A percentile compares a stretch with the other conserved stretches of the same genome.
Evolutionary conservation across 2,113 vertebrate species (phyloP).

Genomic region (Prunella fulvescens): DNA sequence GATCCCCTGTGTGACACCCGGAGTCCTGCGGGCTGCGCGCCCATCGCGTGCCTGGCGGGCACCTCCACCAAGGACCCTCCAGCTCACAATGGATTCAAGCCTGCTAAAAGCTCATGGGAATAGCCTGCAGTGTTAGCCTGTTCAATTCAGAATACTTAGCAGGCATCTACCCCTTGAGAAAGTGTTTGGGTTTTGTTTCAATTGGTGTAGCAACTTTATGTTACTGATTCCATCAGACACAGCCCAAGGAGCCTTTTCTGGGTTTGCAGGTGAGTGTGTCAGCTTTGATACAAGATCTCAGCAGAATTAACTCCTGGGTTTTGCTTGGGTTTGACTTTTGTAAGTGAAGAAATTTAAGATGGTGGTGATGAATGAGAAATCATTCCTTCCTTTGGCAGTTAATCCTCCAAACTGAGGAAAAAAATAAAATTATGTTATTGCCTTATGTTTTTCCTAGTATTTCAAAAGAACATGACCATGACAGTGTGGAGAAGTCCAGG

Average conservation of each 20-base stretch:
- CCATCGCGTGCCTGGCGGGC: fast-evolving
- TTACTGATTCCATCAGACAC: background rate
- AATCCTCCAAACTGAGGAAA: background rate
- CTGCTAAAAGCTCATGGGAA: background rate
- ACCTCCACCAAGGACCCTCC: too few relatives aligned
- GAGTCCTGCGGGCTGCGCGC: too few relatives aligned
- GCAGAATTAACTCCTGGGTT: background rate
- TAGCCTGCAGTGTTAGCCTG: background rate
- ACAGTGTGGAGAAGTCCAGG: background rate
- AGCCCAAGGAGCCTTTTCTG: background rate
- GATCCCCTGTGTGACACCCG: fast-evolving
- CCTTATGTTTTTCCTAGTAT: background rate
- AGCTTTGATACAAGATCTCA: background rate
- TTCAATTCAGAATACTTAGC: background rate
- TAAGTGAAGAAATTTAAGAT: background rate
- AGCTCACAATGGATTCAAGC: background rate
- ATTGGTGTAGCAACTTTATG: background rate
- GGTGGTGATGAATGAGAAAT: background rate
- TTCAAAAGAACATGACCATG: background rate
- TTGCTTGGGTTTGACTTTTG: background rate
- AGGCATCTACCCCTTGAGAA: background rate
- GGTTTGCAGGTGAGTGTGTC: fast-evolving
- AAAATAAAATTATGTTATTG: background rate
- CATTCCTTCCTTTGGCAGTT: background rate
- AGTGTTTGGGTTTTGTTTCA: background rate